These are phyloP conservation scores for Microplitis mediator DNA, from an alignment of 1,140 invertebrate genomes.

Conservation along the genomic window DNA sequence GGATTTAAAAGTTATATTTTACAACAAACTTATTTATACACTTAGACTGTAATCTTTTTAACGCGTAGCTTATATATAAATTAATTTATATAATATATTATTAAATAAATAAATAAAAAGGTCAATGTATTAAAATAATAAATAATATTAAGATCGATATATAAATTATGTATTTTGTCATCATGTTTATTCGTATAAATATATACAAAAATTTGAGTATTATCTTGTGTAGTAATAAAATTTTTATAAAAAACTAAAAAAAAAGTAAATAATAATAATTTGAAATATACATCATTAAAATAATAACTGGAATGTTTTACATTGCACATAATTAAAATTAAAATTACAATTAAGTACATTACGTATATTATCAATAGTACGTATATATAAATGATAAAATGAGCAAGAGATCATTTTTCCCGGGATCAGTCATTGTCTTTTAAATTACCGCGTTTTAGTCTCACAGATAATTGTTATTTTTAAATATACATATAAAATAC, in stretches of 20 bases:
- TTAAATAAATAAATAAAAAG: background rate
- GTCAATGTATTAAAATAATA: constrained; percentile 35
- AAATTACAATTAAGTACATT: constrained; percentile 32
- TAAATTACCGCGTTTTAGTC: constrained; percentile 23
- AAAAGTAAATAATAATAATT: constrained; percentile 34
- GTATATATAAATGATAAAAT: constrained; percentile 22
- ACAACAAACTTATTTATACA: no score
- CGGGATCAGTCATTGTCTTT: constrained; percentile 23
- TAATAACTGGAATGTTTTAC: constrained; percentile 55
- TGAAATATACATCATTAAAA: constrained; percentile 26
- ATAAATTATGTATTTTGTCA: constrained; percentile 62
- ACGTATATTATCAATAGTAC: constrained; percentile 16
- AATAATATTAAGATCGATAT: constrained; percentile 34
- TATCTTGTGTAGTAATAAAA: constrained; percentile 43
- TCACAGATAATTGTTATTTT: background rate
- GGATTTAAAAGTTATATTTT: no score
- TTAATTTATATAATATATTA: constrained; percentile 16
- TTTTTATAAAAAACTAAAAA: constrained; percentile 39
- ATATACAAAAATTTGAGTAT: constrained; percentile 61
- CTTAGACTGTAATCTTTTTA: no score
- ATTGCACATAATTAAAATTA: constrained; percentile 57
- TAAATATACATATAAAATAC: background rate
- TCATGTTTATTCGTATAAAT: constrained; percentile 55
- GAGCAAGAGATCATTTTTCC: constrained; percentile 34
- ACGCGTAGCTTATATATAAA: background rate